Percentiles rank a stretch among this genome's conserved stretches.
phyloP scores from a whole-genome alignment of 1,140 invertebrate species.

The Diplogasteroides magnus region DNA sequence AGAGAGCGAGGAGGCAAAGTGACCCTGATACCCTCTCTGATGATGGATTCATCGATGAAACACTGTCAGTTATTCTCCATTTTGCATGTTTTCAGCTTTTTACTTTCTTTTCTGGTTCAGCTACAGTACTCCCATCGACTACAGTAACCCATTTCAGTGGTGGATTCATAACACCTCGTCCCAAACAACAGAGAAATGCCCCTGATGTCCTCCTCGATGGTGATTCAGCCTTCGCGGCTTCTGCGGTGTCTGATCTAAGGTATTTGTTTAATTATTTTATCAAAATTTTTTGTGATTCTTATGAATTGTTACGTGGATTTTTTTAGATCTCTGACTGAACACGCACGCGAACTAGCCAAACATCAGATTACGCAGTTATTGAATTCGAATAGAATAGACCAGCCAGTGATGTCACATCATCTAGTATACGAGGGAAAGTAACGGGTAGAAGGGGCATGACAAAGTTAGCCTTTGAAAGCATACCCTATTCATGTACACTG shows the following conservation, averaged over 20 bases:
- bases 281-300: neutral
- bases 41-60: no score
- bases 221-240: constrained; percentile 31
- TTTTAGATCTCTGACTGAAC: neutral
- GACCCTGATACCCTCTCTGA: no score
- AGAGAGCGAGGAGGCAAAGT: no score
- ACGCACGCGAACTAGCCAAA: neutral
- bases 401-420: neutral
- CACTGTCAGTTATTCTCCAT: no score
- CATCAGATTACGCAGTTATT: neutral
- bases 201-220: constrained; percentile 28
- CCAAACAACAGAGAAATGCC: neutral
- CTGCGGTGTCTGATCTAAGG: constrained; percentile 25
- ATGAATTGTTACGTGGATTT: neutral
- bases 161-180: constrained; percentile 6
- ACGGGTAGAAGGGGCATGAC: no score
- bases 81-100: no score
- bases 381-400: no score
- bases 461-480: no score
- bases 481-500: no score
- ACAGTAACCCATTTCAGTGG: no score
- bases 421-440: neutral
- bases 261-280: neutral
- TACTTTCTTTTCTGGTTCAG: no score
- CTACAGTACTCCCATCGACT: no score